Evolutionary conservation across 2,797 vertebrate genomes (phyloP).

Genomic region (Sarcoramphus papa): DNA sequence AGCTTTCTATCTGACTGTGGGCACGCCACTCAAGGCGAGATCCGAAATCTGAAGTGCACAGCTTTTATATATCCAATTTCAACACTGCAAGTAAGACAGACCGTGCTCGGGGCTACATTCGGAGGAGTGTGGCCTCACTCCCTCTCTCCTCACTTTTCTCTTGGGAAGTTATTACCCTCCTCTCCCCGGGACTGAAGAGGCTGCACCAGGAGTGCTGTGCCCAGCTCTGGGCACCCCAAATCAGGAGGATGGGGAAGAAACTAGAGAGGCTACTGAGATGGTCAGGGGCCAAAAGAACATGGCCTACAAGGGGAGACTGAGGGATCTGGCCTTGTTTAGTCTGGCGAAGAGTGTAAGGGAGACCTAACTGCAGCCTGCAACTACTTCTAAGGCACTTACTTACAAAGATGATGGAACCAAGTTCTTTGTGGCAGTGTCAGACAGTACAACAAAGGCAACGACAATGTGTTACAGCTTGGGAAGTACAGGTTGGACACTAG

Average conservation of each 20-base stretch:
- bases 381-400: background rate
- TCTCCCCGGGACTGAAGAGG: background rate
- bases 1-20: background rate
- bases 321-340: background rate
- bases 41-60: background rate
- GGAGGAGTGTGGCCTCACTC: background rate
- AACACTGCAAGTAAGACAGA: background rate
- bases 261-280: background rate
- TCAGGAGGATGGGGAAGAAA: background rate
- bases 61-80: background rate
- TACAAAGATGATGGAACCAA: background rate
- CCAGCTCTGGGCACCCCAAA: background rate
- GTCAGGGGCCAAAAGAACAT: background rate
- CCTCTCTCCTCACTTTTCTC: background rate
- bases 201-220: background rate
- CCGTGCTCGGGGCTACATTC: background rate
- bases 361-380: background rate
- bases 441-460: background rate
- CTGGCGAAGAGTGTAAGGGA: rapidly evolving
- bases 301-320: background rate
- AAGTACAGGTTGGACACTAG: background rate
- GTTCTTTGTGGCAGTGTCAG: background rate
- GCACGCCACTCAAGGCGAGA: rapidly evolving
- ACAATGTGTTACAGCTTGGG: background rate
- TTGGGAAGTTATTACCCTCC: rapidly evolving